phyloP scores from a whole-genome alignment of 2,797 vertebrate genomes.

The Chiloscyllium punctatum region DNA sequence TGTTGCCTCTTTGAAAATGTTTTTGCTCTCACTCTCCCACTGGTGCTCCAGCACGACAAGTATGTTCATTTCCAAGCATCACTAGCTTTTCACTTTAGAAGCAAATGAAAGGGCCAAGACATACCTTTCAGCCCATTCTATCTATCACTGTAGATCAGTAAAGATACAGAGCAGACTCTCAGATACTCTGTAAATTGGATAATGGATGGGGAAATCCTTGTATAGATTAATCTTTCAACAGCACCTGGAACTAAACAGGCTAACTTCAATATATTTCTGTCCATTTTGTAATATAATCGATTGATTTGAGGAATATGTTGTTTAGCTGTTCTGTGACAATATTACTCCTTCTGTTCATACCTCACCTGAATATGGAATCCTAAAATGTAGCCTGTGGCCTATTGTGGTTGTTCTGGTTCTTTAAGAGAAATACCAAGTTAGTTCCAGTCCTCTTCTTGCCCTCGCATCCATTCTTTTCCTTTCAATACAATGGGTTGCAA shows the following conservation, averaged over 20 bases:
- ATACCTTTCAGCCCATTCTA: neutral
- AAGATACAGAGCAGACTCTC: neutral
- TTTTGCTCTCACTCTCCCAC: neutral
- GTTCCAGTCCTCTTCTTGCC: neutral
- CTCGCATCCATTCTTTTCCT: neutral
- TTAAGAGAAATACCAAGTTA: neutral
- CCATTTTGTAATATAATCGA: neutral
- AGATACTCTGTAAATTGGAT: neutral
- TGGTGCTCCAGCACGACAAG: no score
- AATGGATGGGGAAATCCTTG: neutral
- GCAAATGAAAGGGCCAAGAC: neutral
- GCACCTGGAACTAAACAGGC: neutral
- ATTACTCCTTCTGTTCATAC: neutral
- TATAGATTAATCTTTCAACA: neutral
- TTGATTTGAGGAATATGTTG: neutral
- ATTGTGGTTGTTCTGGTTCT: neutral
- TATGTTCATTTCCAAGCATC: no score
- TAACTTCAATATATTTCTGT: neutral
- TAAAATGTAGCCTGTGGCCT: neutral
- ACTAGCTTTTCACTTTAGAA: neutral
- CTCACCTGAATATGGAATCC: neutral
- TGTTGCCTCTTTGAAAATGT: neutral
- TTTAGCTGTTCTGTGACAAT: neutral
- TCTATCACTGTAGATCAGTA: neutral
- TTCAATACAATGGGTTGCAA: neutral